Base-by-base conservation (phyloP, 2,888 invertebrate species). In the Exephanes ischioxanthus region DNA sequence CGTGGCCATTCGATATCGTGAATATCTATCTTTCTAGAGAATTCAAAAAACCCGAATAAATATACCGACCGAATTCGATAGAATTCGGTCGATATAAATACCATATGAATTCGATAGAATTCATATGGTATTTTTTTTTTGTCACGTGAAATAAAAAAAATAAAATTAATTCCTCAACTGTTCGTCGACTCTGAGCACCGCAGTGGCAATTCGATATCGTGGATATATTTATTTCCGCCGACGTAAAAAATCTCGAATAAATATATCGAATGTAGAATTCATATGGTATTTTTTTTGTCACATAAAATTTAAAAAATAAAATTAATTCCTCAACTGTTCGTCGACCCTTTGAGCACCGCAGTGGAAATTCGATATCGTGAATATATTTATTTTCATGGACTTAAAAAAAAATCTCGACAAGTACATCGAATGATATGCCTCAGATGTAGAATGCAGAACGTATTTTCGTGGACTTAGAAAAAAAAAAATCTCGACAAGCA, bases 361-460 rank as follows among this genome's bases (percentile, higher is more conserved):
- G 41, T 41, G 9, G 41, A 7, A 41, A 41, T 41, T 41, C 9
- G 41, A 41, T 41, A 41, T 9, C 7, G 9, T 53, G 4, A 3
- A 53, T 6, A 53, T 16, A 53, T 19, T 53, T 53, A 5, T n/a
- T 53, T 53, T 53, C 19, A 3, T 53, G 5, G 66, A 7, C 19
- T 22, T 11, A 22, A 58, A 55, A 55, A 1, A 9, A 55, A 22
- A 26, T 19, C 5, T 26, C 2, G 14, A 14, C 11, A 58, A 72
- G 41, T 37, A n/a, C 33, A 55, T 41, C 58, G 11, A 58, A 41
- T 22, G 26, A 58, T 72, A 22, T 61, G 16, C 51, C 48, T 45
- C 51, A n/a, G 30, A 14, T 22, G 26, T n/a, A 70, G 19, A 76
- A 66, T 58, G 61, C 51, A 45, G 30, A 33, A 71, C 75, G 37